A percentile compares a stretch with the other conserved stretches of the same genome.
phyloP scores from a whole-genome alignment of 2,113 vertebrate species.

The Erpornis zantholeuca region DNA sequence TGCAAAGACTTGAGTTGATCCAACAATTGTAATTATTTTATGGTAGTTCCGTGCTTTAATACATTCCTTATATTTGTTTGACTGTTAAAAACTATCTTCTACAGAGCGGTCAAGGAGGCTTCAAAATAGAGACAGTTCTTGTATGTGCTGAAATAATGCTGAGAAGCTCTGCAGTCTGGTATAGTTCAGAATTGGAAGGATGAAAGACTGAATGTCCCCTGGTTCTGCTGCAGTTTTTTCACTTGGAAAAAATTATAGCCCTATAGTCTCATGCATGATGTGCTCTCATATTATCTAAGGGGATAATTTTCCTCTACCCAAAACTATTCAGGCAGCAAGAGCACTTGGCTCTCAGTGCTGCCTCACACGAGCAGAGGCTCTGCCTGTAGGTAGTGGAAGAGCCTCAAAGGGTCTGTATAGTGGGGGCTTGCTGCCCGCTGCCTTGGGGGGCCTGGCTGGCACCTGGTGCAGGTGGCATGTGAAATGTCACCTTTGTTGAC shows the following conservation, averaged over 20 bases:
- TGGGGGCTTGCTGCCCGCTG: not conserved
- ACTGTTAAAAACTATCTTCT: not conserved
- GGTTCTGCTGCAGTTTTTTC: not conserved
- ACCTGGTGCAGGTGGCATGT: not conserved
- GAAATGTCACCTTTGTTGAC: not conserved
- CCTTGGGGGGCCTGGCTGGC: not conserved
- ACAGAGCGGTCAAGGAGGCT: not conserved
- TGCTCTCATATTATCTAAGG: not conserved
- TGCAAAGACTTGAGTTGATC: not conserved
- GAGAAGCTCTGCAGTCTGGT: not conserved
- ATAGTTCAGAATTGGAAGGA: not conserved
- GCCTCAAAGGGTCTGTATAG: not conserved
- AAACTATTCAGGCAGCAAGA: not conserved
- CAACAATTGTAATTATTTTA: not conserved
- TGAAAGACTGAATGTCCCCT: not conserved
- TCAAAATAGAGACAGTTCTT: not conserved
- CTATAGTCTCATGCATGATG: rapidly evolving
- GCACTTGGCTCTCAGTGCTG: not conserved
- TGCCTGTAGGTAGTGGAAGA: not conserved
- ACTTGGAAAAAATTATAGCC: not conserved
- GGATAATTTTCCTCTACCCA: not conserved
- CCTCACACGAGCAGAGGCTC: not conserved
- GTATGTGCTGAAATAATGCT: not conserved
- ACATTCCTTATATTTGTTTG: not conserved
- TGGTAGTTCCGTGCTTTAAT: not conserved